Evolutionary conservation across 1,140 invertebrate species (phyloP), one percentile per base, ranked within the genome.

Genomic region (Zaprionus africanus): DNA sequence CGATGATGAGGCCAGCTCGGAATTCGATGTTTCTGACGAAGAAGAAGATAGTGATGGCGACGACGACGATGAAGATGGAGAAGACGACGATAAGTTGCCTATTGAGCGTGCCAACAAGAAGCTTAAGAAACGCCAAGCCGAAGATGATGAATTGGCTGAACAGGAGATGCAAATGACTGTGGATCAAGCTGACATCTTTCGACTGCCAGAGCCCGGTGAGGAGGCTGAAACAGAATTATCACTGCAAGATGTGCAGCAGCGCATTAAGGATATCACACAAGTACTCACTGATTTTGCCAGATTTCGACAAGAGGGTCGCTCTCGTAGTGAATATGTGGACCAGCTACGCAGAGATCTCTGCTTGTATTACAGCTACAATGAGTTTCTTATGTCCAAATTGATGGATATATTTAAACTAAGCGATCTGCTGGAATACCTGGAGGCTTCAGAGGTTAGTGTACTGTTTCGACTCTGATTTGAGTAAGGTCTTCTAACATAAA

Each of bases 361-460:
- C 87, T 94, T 94, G n/a, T 99, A 99, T 93, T 99, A 99, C 93
- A 98, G 97, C 90, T 99, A 99, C 88, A 99, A 99, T 94, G 95
- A 97, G 70, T 99, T 97, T 93, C 93, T 99, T 12, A 99, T 99
- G 97, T 96, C 97, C 79, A 96, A 96, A 92, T 93, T 99, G 6
- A 97, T 99, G 95, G 95, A 99, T 88, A 94, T 99, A 70, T 99
- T 99, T 93, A 96, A 97, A 11, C 92, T 98, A 1, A 95, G 95
- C 69, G 98, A 99, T 93, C 94, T 99, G 22, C 94, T 99, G 77
- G 98, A 99, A 91, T 99, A 98, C 93, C 93, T 99, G 15, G 99
- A 99, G 95, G 97, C 99, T 0, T 99, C 98, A 92, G 99, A 99
- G 95, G 91, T 91, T 12, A 19, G 77, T 69, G 34, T 53, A 15